A percentile compares a stretch with the other conserved stretches of the same genome.
These are phyloP conservation scores for Enteromius anoplus DNA, from an alignment of 2,797 vertebrate species.

Conservation along the genomic window DNA sequence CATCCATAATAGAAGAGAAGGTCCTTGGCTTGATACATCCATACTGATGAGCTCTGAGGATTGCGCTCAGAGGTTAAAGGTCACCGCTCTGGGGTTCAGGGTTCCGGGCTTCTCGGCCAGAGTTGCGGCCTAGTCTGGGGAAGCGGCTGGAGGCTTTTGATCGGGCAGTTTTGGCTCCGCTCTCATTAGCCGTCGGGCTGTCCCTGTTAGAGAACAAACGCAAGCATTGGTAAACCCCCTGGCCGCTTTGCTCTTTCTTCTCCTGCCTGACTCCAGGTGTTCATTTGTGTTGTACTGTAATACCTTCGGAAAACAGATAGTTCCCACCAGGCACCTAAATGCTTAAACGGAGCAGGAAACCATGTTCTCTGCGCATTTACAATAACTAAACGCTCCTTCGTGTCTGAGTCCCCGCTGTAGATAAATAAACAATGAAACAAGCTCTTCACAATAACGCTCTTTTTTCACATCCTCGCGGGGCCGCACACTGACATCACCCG, in stretches of 20 bases:
- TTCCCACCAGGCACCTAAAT: slow-evolving; percentile 19
- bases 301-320: slow-evolving; percentile 22
- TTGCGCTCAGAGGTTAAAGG: slow-evolving; percentile 77
- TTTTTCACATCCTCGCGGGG: slow-evolving; percentile 7
- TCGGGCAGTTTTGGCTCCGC: slow-evolving; percentile 77
- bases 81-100: slow-evolving; percentile 96
- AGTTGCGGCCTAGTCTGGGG: slow-evolving; percentile 85
- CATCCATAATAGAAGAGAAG: slow-evolving; percentile 46
- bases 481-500: neutral
- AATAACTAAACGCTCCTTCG: slow-evolving; percentile 17
- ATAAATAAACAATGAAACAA: slow-evolving; percentile 49
- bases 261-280: slow-evolving; percentile 23
- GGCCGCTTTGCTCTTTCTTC: neutral
- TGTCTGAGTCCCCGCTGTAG: slow-evolving; percentile 16
- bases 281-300: slow-evolving; percentile 23
- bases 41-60: slow-evolving; percentile 6
- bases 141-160: slow-evolving; percentile 85
- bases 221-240: slow-evolving; percentile 36
- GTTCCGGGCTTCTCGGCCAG: slow-evolving; percentile 82
- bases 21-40: slow-evolving; percentile 55
- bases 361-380: slow-evolving; percentile 24
- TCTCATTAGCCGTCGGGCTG: slow-evolving; percentile 79
- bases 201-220: slow-evolving; percentile 77
- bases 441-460: neutral
- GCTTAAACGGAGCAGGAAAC: slow-evolving; percentile 24